Percentiles rank a stretch among this genome's conserved stretches.
phyloP scores from a whole-genome alignment of 1,140 invertebrate genomes.

The Cyrtorhinus lividipennis region DNA sequence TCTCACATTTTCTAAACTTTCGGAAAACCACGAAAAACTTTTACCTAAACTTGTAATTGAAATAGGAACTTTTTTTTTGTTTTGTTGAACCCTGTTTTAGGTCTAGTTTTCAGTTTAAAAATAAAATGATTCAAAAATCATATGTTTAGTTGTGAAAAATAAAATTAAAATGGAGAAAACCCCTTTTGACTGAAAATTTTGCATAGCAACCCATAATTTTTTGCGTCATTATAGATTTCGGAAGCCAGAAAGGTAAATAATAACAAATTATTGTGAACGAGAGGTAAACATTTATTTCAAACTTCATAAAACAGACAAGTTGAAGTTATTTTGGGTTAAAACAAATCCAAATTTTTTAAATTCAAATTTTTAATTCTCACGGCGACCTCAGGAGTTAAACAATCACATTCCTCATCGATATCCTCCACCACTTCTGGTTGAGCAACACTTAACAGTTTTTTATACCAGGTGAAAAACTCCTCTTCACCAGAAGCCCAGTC shows the following conservation, averaged over 20 bases:
- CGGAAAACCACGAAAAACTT: background rate
- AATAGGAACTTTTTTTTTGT: background rate
- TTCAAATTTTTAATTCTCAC: no score
- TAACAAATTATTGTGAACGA: background rate
- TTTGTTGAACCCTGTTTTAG: background rate
- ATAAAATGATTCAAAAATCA: background rate
- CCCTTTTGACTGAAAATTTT: background rate
- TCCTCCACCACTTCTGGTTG: no score
- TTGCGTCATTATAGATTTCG: background rate
- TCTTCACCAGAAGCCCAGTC: no score
- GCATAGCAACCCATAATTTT: background rate
- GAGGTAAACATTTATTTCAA: background rate
- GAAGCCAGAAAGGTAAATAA: background rate
- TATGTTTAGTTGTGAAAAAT: background rate
- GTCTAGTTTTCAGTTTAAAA: background rate
- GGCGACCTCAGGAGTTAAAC: no score
- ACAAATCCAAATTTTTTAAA: no score
- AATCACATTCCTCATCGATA: no score
- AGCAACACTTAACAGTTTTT: no score
- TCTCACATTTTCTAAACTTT: background rate
- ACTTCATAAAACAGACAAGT: background rate
- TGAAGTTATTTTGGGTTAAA: no score
- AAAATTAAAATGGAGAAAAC: background rate
- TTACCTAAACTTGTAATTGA: background rate
- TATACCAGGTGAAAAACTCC: no score